Evolutionary conservation across 1,140 invertebrate species (phyloP).

Genomic region (Drosophila pectinifera): DNA sequence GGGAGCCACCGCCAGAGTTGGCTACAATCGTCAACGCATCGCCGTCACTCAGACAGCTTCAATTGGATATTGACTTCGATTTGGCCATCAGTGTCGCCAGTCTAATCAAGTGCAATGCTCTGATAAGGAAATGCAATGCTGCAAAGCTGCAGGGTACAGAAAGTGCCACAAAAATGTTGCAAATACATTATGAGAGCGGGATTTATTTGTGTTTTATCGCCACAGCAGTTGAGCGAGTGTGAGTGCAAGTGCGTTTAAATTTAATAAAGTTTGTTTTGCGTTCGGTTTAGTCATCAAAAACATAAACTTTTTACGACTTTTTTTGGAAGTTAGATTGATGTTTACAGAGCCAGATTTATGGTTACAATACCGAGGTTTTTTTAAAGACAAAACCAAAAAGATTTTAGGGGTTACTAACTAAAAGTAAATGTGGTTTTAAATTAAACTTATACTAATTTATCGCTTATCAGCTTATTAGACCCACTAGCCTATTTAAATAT

Average conservation of each 20-base stretch:
- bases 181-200: slow-evolving; percentile 46
- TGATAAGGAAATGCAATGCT: slow-evolving; percentile 71
- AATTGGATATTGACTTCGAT: slow-evolving; percentile 60
- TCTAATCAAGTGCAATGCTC: slow-evolving; percentile 65
- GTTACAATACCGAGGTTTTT: neutral
- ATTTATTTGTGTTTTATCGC: slow-evolving; percentile 52
- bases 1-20: slow-evolving; percentile 22
- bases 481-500: neutral
- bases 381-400: neutral
- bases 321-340: neutral
- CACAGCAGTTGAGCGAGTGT: slow-evolving; percentile 1
- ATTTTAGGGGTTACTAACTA: neutral
- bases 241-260: neutral
- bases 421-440: neutral
- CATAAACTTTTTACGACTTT: slow-evolving; percentile 16
- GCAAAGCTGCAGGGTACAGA: slow-evolving; percentile 23
- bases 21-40: slow-evolving; percentile 20
- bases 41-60: slow-evolving; percentile 13
- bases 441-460: neutral
- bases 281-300: slow-evolving; percentile 4
- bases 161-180: slow-evolving; percentile 40
- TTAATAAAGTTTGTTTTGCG: slow-evolving; percentile 22
- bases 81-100: slow-evolving; percentile 41
- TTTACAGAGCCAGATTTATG: neutral
- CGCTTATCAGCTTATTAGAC: neutral